Evolutionary conservation across 2,113 vertebrate species (phyloP), one percentile per base, ranked within the genome.

Genomic region (Toxostoma redivivum): DNA sequence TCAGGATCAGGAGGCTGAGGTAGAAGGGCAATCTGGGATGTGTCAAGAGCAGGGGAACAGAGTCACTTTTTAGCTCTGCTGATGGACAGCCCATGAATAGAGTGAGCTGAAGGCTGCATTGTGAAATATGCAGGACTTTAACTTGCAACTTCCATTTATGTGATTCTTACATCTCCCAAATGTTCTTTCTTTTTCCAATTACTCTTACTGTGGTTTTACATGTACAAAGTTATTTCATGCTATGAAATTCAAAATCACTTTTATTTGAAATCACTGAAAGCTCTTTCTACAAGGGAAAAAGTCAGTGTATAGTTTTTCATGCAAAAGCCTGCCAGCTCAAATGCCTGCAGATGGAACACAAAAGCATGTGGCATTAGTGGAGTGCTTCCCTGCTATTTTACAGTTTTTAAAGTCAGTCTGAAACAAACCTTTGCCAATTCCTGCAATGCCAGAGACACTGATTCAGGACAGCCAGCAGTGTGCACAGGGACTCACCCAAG

Each of bases 261-360:
- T 42, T 54, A 16, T 81, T 44, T 47, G 57, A 86, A 61, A 27
- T 20, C 25, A 20, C 35, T 6, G 8, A 15, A 51, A 17, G 28
- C 25, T n/a, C 11, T 11, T 56, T 86, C 64, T 40, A 6, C 6
- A 11, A 53, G 31, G 35, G 12, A 53, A 78, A 24, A 60, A 27
- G 10, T 15, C 13, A 6, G 7, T 3, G 12, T 12, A 1, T 0
- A 19, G 24, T 3, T 87, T 47, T 37, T 58, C 4, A 30, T 45
- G 19, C 56, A 37, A 62, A 70, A 91, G 0, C 0, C 0, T 33
- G 31, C 35, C 28, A 31, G 67, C 25, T 71, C 8, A 51, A 54
- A 30, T 47, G 21, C n/a, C 21, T 64, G 28, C 35, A 85, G 61
- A 6, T 5, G 22, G 27, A 66, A 77, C 62, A 16, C 6, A 47